phyloP scores from a whole-genome alignment of 2,797 vertebrate genomes.

The Acropternis orthonyx region DNA sequence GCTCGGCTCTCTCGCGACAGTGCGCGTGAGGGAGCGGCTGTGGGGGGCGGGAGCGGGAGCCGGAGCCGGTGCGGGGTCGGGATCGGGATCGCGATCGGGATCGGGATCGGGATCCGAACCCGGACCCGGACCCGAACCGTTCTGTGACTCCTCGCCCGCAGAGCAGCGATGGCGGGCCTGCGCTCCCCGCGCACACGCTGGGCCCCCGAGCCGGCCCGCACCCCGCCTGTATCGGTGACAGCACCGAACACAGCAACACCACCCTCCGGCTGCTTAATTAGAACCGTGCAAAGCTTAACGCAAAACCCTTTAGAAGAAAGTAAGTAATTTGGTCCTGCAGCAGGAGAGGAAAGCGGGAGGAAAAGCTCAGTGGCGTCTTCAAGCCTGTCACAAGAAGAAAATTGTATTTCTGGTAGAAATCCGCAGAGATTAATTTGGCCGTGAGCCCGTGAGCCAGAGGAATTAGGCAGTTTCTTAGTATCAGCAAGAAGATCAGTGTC shows the following conservation, averaged over 20 bases:
- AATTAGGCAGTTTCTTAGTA: not conserved
- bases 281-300: accelerated
- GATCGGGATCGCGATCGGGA: no score
- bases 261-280: accelerated
- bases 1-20: no score
- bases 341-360: not conserved
- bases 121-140: no score
- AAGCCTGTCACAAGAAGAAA: not conserved
- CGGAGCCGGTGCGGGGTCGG: no score
- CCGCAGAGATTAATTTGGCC: not conserved
- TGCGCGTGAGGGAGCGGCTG: no score
- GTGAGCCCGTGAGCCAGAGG: not conserved
- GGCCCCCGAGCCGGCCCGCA: accelerated
- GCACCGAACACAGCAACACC: accelerated
- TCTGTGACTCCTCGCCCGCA: accelerated
- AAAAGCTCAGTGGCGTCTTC: not conserved
- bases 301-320: accelerated
- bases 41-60: no score
- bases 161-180: accelerated
- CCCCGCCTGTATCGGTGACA: no score
- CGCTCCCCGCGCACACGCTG: accelerated
- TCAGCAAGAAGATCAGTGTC: not conserved
- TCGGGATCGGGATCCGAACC: no score
- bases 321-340: no score
- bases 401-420: not conserved